Base-by-base conservation (phyloP, 2,113 vertebrate genomes). In the Datnioides undecimradiatus region DNA sequence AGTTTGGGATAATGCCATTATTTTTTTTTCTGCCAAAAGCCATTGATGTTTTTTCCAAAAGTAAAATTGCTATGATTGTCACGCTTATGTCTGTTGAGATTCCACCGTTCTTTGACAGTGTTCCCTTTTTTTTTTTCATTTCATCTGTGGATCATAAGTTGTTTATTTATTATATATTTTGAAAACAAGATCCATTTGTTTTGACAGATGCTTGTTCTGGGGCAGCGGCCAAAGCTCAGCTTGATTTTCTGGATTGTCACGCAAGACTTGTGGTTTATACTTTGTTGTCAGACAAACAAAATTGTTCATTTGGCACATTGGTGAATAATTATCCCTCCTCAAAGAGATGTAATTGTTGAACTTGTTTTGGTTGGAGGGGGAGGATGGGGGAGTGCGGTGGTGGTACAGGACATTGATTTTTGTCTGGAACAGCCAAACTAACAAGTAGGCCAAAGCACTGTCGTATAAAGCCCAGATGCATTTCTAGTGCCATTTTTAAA, bases 121-220 rank as follows among this genome's bases (percentile, higher is more conserved):
- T 64, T 68, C n/a, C 2, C 2, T 85, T 79, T 58, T 70, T 83
- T 85, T 79, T 58, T 70, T 83, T 57, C 73, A 85, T 57, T 86
- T 79, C 62, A 84, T 84, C 88, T 74, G 49, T 79, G 84, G 85
- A 92, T 91, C 88, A 85, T 79, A 88, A 87, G 73, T 83, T 84
- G 65, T 73, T 90, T 83, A 69, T 90, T 92, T 88, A 90, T 94
- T 88, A 88, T 89, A 80, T 92, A 89, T 88, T 85, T 88, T 36
- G 66, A 68, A 90, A 93, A 92, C 83, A 82, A 89, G 87, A 90
- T 86, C 84, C 91, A 90, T 94, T 95, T 93, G 92, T 93, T 94
- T 93, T 94, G 93, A 94, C 94, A 95, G 93, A 95, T 93, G 94
- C 93, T 93, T 86, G 87, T 94, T 95, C 91, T 95, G 91, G 93